A percentile compares a stretch with the other conserved stretches of the same genome.
These are phyloP conservation scores for Caenorhabditis latens DNA, from an alignment of 1,140 invertebrate genomes.

Conservation along the genomic window DNA sequence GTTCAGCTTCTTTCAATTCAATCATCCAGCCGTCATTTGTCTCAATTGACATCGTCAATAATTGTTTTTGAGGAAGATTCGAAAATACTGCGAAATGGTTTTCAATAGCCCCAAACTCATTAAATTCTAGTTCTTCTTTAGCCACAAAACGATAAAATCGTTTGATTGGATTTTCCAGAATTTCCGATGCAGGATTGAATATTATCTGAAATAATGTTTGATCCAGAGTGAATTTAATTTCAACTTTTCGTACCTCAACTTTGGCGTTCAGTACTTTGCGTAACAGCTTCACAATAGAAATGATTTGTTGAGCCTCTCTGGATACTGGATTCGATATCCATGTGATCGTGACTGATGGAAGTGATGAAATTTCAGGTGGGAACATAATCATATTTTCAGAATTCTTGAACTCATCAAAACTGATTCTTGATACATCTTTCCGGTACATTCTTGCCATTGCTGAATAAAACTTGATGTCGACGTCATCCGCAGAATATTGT, in stretches of 20 bases:
- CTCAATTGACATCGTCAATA: slow-evolving; percentile 94
- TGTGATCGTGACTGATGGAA: background rate
- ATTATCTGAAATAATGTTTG: slow-evolving; percentile 81
- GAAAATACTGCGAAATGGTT: slow-evolving; percentile 81
- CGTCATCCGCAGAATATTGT: background rate
- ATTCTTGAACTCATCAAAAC: background rate
- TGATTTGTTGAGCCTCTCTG: background rate
- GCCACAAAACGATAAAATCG: slow-evolving; percentile 96
- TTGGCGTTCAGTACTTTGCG: background rate
- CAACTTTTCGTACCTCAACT: background rate
- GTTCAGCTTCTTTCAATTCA: slow-evolving; percentile 89
- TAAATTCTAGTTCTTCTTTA: slow-evolving; percentile 89
- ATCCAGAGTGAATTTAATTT: too few relatives aligned
- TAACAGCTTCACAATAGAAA: slow-evolving; percentile 4
- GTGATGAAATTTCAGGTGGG: background rate
- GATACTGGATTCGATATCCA: slow-evolving; percentile 22
- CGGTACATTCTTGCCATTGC: background rate
- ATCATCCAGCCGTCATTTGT: slow-evolving; percentile 98
- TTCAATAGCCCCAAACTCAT: slow-evolving; percentile 80
- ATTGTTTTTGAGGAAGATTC: slow-evolving; percentile 88
- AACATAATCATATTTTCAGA: background rate
- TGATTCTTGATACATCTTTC: background rate
- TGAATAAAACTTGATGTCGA: background rate
- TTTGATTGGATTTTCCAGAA: slow-evolving; percentile 97
- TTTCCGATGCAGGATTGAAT: slow-evolving; percentile 92